These are phyloP conservation scores for Siniperca knerii DNA, from an alignment of 2,113 vertebrate genomes.

Conservation along the genomic window DNA sequence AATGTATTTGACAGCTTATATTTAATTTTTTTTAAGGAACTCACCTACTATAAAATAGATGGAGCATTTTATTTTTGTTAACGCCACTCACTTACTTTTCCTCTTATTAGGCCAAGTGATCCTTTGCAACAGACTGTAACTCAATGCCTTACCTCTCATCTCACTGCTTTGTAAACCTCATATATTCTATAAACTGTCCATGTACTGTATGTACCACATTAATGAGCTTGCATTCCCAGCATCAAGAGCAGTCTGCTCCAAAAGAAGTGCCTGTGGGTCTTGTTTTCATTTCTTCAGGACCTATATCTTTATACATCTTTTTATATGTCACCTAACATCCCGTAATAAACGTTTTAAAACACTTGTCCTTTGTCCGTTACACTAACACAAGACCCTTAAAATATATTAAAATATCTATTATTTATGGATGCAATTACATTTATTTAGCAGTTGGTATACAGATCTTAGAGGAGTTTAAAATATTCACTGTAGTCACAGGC, in stretches of 20 bases:
- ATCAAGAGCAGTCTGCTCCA: constrained; percentile 57
- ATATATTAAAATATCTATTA: background rate
- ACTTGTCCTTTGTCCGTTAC: background rate
- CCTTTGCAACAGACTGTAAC: constrained; percentile 41
- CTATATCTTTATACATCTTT: constrained; percentile 42
- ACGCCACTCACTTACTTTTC: constrained; percentile 3
- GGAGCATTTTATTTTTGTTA: constrained; percentile 23
- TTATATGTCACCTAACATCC: constrained; percentile 52
- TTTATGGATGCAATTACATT: constrained; percentile 33
- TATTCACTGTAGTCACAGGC: background rate
- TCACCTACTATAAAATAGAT: constrained; percentile 13
- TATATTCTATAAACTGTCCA: constrained; percentile 24
- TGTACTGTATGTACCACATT: constrained; percentile 61
- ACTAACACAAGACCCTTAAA: background rate
- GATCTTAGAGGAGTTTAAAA: background rate
- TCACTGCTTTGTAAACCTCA: constrained; percentile 28
- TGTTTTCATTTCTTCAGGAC: constrained; percentile 59
- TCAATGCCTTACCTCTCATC: constrained; percentile 73
- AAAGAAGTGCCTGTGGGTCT: constrained; percentile 78
- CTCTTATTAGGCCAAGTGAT: constrained; percentile 43
- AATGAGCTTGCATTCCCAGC: constrained; percentile 42
- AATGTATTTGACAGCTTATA: constrained; percentile 23
- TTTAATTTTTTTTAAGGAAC: constrained; percentile 5
- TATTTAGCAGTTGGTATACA: constrained; percentile 16
- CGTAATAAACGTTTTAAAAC: constrained; percentile 66